Base-by-base conservation (phyloP, 1,140 invertebrate species). In the Goniozus legneri region DNA sequence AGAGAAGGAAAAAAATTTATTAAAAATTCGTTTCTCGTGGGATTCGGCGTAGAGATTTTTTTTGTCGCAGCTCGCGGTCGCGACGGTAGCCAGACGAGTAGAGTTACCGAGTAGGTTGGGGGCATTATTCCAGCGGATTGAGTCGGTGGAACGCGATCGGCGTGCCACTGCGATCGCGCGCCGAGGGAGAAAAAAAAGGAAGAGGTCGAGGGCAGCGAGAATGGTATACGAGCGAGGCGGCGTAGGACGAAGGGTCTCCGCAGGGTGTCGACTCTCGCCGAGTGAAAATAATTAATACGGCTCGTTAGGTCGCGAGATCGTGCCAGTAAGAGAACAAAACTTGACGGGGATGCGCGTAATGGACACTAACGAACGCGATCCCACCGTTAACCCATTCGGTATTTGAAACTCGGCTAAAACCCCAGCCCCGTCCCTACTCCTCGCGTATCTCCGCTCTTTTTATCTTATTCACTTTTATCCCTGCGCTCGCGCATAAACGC, bases 281-380 rank as follows among this genome's bases (percentile, higher is more conserved):
- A 52, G 54, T 58, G 46, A 57, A 58, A 58, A 53, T 58, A 57
- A 57, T 58, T 57, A 57, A 58, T 57, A 44, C 54, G 31, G 30
- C 54, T 57, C 45, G 54, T 57, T 53, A 50, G 22, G n/a, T 15
- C 40, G 15, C 14, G 19, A 21, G 49, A 39, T 44, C 15, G 37
- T 36, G 8, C 36, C 31, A 37, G 50, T 44, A 53, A 34, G 41
- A 52, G 44, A 42, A 44, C 27, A 35, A n/a, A 48, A 39, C 27
- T 35, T 32, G 49, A 39, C 22, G 22, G 53, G 31, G 35, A 35
- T n/a, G 39, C 37, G 31, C 44, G 52, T 56, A 56, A 56, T 41
- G 52, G 39, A 43, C 51, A 56, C 34, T 46, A 41, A 20, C 35
- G 22, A 33, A 56, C 47, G 36, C n/a, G n/a, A n/a, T n/a, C n/a